Base-by-base conservation (phyloP, 2,113 vertebrate species). In the Sylvilagus bachmani region DNA sequence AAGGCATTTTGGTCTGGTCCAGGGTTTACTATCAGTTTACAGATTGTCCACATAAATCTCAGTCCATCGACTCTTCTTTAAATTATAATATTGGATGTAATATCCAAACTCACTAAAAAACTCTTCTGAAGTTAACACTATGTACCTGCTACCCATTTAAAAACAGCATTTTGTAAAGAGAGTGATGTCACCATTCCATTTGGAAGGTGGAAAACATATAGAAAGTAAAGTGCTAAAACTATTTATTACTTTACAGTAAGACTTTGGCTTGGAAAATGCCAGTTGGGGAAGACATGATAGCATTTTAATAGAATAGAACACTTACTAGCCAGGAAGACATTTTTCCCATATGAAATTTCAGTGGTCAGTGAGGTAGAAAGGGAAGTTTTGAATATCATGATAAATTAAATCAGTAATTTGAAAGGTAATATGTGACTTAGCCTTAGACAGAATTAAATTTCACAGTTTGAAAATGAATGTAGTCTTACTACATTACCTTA, bases 331-430 rank as follows among this genome's bases (percentile, higher is more conserved):
- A 27, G 24, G 13, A 78, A 86, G n/a, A 82, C 5, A 33, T 58
- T 67, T 80, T 51, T 75, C 2, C 21, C 16, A 22, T 55, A 79
- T 64, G 53, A 85, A 80, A 80, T 74, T 55, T 61, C 3, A 58
- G 31, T 51, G 4, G 44, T 81, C 21, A 51, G 10, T 25, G 10
- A 91, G 58, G 12, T 69, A 84, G 13, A 90, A 84, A 33, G 2
- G 4, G 13, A 90, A 7, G 0, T 2, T 53, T 96, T 14, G 36
- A 10, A 70, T 33, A 51, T 49, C 25, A 36, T 84, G 36, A 66
- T 66, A 70, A 58, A 75, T 69, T 78, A 82, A 62, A 17, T 74
- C 67, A 51, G n/a, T 67, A 80, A 91, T 69, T 84, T 53, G 13
- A 64, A 62, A 89, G 24, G 1, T n/a, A 75, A n/a, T 25, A 33